Conservation (phyloP, 2,797 vertebrate genomes). For the Carcharodon carcharias region DNA sequence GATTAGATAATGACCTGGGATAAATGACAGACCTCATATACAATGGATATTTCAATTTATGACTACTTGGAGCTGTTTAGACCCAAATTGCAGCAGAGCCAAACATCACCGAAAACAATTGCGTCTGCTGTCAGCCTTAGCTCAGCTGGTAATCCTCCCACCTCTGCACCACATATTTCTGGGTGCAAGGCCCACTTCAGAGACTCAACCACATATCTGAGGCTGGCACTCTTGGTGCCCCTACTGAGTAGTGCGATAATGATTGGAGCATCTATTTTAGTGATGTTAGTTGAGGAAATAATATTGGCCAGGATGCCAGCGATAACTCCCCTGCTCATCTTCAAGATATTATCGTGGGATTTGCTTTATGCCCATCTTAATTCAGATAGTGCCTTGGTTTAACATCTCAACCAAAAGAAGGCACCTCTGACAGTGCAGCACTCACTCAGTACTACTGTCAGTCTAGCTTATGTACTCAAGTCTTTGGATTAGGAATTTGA, state of each 20-base stretch:
- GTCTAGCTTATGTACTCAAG: too few relatives aligned
- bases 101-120: neutral
- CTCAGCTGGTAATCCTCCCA: neutral
- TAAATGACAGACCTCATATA: neutral
- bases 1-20: neutral
- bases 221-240: neutral
- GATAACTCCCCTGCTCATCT: neutral
- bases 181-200: neutral
- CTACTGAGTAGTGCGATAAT: neutral
- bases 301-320: neutral
- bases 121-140: neutral
- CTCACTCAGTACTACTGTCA: too few relatives aligned
- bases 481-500: too few relatives aligned
- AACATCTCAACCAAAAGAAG: too few relatives aligned
- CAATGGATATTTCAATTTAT: neutral
- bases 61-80: neutral
- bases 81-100: neutral
- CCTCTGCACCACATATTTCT: neutral
- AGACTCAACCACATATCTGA: neutral
- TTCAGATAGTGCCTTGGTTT: too few relatives aligned
- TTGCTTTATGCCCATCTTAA: too few relatives aligned
- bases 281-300: neutral
- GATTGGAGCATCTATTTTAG: neutral
- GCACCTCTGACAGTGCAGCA: too few relatives aligned
- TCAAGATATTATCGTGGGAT: too few relatives aligned